These are phyloP conservation scores for Pammene fasciana DNA, from an alignment of 2,888 invertebrate genomes.

Conservation along the genomic window DNA sequence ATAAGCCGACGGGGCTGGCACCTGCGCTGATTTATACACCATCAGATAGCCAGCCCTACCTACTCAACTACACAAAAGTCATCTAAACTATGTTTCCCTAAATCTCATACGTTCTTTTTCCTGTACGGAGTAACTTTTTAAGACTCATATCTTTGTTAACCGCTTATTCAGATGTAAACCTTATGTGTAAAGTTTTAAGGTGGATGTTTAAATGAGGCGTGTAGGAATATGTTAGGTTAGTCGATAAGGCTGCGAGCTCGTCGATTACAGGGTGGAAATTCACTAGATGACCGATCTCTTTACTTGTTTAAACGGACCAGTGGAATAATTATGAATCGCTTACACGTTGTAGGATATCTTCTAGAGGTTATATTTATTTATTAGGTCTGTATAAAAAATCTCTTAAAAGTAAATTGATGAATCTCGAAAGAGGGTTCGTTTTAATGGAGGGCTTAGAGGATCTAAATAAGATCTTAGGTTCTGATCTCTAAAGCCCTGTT, in stretches of 20 bases:
- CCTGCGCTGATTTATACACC: conserved; percentile 27
- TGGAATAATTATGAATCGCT: too few species aligned
- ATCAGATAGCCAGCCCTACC: conserved; percentile 29
- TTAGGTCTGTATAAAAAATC: too few species aligned
- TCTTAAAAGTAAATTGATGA: too few species aligned
- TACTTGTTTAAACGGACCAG: too few species aligned
- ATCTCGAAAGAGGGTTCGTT: background rate
- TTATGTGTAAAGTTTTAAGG: background rate
- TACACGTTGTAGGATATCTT: too few species aligned
- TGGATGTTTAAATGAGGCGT: background rate
- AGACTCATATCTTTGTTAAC: background rate
- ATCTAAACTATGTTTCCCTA: background rate
- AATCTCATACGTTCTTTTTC: background rate
- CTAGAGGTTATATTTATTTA: too few species aligned
- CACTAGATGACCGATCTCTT: too few species aligned
- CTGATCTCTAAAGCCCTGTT: too few species aligned
- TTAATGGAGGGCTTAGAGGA: background rate
- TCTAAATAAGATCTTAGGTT: background rate
- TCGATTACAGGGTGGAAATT: background rate
- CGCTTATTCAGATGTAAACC: background rate
- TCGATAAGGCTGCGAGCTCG: background rate
- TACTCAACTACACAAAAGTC: conserved; percentile 4
- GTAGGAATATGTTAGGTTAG: background rate
- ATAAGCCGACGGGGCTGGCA: conserved; percentile 24
- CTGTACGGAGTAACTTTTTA: background rate